Conservation (phyloP, 2,113 vertebrate genomes). For the Hippocampus zosterae region DNA sequence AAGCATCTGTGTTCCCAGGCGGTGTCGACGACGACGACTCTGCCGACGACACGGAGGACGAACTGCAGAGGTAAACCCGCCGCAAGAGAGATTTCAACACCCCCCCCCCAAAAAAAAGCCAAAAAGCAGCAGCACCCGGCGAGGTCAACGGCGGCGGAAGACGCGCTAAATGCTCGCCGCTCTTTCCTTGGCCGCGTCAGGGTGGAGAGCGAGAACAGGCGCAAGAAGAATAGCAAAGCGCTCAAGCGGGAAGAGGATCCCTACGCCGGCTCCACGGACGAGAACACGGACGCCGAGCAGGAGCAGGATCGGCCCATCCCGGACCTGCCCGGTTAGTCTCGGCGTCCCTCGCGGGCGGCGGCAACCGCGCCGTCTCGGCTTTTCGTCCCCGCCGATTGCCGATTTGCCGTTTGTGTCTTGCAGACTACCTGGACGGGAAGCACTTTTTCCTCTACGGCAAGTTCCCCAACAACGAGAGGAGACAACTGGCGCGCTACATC, state of each 20-base stretch:
- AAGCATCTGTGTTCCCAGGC: slow-evolving; percentile 34
- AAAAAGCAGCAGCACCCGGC: no score
- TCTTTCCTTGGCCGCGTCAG: slow-evolving; percentile 48
- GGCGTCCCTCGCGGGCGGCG: slow-evolving; percentile 10
- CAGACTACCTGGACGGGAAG: slow-evolving; percentile 83
- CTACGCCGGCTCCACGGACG: slow-evolving; percentile 82
- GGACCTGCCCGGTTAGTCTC: slow-evolving; percentile 75
- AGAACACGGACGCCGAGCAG: slow-evolving; percentile 82
- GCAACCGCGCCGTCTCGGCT: neutral
- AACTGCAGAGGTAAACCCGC: slow-evolving; percentile 78
- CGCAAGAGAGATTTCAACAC: no score
- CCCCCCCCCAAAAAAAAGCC: no score
- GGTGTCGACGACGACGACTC: slow-evolving; percentile 74
- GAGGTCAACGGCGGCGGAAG: neutral
- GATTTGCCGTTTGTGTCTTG: neutral
- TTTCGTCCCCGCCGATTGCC: neutral
- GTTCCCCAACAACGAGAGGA: slow-evolving; percentile 80
- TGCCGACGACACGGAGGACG: slow-evolving; percentile 83
- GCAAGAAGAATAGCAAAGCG: slow-evolving; percentile 52
- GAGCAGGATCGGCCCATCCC: slow-evolving; percentile 76
- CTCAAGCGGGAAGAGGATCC: slow-evolving; percentile 68
- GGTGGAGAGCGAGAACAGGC: slow-evolving; percentile 65
- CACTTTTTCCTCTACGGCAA: slow-evolving; percentile 84
- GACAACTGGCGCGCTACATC: slow-evolving; percentile 80
- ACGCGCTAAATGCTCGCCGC: neutral